These are phyloP conservation scores for Cyclina sinensis DNA, from an alignment of 1,140 invertebrate genomes.

Conservation along the genomic window DNA sequence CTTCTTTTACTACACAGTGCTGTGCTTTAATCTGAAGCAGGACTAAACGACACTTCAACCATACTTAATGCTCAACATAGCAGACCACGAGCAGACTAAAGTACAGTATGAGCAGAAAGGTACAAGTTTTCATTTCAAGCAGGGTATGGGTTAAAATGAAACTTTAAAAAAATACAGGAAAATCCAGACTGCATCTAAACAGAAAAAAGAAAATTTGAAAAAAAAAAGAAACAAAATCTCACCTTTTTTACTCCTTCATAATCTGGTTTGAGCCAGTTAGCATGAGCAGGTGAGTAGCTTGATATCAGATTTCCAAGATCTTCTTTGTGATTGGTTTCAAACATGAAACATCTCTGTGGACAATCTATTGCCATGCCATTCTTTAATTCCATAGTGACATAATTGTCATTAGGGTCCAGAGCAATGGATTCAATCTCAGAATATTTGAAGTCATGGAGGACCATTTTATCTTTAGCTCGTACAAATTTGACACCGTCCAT, in stretches of 20 bases:
- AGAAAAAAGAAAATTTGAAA: not conserved
- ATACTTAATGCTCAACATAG: too few species aligned
- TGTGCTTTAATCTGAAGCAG: too few species aligned
- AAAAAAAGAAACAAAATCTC: not conserved
- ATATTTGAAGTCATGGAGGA: conserved; percentile 83
- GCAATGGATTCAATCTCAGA: conserved; percentile 89
- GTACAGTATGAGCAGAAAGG: too few species aligned
- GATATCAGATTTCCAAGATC: conserved; percentile 97
- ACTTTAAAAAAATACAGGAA: not conserved
- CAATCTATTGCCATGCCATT: conserved; percentile 89
- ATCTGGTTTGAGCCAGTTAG: conserved; percentile 95
- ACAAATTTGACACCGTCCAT: conserved; percentile 92
- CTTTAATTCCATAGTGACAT: conserved; percentile 93
- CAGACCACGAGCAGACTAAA: too few species aligned
- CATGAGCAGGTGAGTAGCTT: conserved; percentile 95
- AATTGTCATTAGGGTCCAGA: conserved; percentile 95
- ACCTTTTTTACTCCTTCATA: conserved; percentile 90
- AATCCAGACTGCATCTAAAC: not conserved
- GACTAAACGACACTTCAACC: too few species aligned
- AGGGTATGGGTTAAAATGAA: not conserved
- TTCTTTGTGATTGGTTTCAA: conserved; percentile 95
- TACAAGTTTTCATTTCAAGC: too few species aligned
- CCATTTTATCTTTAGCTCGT: conserved; percentile 81
- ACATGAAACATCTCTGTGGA: conserved; percentile 95
- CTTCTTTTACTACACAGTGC: too few species aligned